Evolutionary conservation across 2,113 vertebrate species (phyloP), one percentile per base, ranked within the genome.

Genomic region (Phocoena phocoena): DNA sequence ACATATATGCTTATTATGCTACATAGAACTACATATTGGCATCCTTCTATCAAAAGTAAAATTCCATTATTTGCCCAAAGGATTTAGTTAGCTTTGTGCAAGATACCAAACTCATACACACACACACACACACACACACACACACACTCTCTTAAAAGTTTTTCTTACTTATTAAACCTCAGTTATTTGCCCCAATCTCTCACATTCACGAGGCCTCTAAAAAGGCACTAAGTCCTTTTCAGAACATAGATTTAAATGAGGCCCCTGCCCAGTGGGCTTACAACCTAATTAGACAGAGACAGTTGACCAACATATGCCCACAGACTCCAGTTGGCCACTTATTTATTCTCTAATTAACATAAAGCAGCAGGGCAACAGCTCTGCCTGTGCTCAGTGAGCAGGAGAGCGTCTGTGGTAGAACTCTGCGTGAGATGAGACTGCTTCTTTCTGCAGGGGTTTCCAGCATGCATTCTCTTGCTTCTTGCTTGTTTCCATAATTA

Each of bases 201-300:
- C 47, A 38, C 41, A 23, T 50, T 93, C 92, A 36, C 47, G 18
- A 65, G 92, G 74, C 28, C 63, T 93, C 90, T 21, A 68, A 71
- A 85, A 94, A 86, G 77, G 47, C 88, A 81, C 50, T 26, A 71
- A 81, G 55, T 47, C 83, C 90, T 97, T 97, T 97, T 96, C 93
- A 85, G 96, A 97, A 97, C 97, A 92, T 81, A 84, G 96, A 93
- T 95, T 95, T 97, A 96, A 96, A 93, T 84, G 92, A 96, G 83
- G 92, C 21, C 68, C 36, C 93, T 97, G 93, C 96, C 93, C 96
- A 96, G 95, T 93, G 97, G 96, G 95, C 93, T 97, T 97, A 96
- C 97, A 97, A 97, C 93, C 94, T 98, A 98, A 98, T 98, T 98
- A 98, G 97, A 96, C 90, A 95, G 95, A 97, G 92, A 96, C 95